phyloP scores from a whole-genome alignment of 2,888 invertebrate genomes.

The Nomada fucata region DNA sequence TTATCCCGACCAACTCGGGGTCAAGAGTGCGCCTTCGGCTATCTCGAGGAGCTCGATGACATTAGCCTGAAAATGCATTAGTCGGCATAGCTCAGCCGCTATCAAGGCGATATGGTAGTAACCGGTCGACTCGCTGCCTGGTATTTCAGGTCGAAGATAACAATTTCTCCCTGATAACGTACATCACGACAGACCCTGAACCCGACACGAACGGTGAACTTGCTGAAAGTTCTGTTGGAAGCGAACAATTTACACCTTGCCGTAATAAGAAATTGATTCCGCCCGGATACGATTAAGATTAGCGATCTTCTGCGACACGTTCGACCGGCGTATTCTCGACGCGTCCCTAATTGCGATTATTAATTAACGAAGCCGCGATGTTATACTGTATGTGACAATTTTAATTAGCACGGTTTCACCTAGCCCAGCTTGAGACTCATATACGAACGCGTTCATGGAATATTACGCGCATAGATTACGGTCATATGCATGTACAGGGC shows the following conservation, averaged over 20 bases:
- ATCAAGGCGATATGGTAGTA: constrained; percentile 74
- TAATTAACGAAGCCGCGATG: constrained; percentile 2
- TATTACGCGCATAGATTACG: too few species aligned
- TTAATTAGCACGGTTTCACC: not conserved
- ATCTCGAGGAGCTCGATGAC: constrained; percentile 43
- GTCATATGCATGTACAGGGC: too few species aligned
- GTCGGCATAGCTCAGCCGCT: constrained; percentile 73
- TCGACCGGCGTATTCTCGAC: not conserved
- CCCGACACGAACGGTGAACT: not conserved
- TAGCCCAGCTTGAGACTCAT: too few species aligned
- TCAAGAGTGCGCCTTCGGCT: constrained; percentile 17
- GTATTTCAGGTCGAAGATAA: constrained; percentile 43
- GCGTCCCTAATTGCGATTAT: constrained; percentile 15
- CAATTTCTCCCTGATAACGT: constrained; percentile 42
- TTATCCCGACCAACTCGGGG: constrained; percentile 9
- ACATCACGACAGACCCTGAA: constrained; percentile 5
- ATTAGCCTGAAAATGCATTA: constrained; percentile 70
- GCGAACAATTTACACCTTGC: constrained; percentile 7
- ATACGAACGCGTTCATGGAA: too few species aligned
- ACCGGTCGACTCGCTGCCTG: constrained; percentile 75
- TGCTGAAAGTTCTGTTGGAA: constrained; percentile 24
- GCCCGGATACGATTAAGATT: not conserved
- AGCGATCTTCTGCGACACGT: not conserved
- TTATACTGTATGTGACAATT: not conserved
- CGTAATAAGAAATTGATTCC: constrained; percentile 23